Evolutionary conservation across 2,113 vertebrate species (phyloP), one percentile per base, ranked within the genome.

Genomic region (Gymnocephalus cernua): DNA sequence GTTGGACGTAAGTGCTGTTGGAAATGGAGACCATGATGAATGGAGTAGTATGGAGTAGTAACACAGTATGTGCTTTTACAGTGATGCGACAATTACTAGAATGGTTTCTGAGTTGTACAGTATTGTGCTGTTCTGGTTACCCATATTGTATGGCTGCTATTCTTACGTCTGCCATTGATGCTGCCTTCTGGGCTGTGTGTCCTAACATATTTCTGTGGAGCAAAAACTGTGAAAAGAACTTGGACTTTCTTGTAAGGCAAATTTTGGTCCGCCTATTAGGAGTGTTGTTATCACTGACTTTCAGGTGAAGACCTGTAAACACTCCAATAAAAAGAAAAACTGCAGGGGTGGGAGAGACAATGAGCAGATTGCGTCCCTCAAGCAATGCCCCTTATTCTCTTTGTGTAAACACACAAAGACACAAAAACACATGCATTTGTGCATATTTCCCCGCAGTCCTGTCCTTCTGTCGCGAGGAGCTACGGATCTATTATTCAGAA

Each of bases 401-500:
- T 15, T 81, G 84, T 83, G 85, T 84, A n/a, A n/a, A n/a, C n/a
- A n/a, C n/a, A n/a, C n/a, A n/a, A n/a, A n/a, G n/a, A n/a, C n/a
- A n/a, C n/a, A n/a, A n/a, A n/a, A n/a, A n/a, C n/a, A n/a, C 73
- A 65, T 64, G 76, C 67, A 74, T 88, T 76, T 86, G 86, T 73
- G 77, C 64, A 68, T 74, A 62, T 85, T 79, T 85, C 89, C 93
- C 91, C 47, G 86, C 90, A 89, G 92, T 86, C 81, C 63, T 64
- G 78, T 91, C 92, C 90, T 89, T 92, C 90, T 92, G 92, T 93
- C 71, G 70, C 64, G 51, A 44, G 62, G 63, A 80, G 66, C 79
- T 47, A 67, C 47, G 44, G 66, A 93, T 94, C 79, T 86, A 93
- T 93, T 89, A 93, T 93, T 94, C 84, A 93, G 79, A 57, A 71